Evolutionary conservation across 1,140 invertebrate genomes (phyloP), one percentile per base, ranked within the genome.

Genomic region (Orius insidiosus): DNA sequence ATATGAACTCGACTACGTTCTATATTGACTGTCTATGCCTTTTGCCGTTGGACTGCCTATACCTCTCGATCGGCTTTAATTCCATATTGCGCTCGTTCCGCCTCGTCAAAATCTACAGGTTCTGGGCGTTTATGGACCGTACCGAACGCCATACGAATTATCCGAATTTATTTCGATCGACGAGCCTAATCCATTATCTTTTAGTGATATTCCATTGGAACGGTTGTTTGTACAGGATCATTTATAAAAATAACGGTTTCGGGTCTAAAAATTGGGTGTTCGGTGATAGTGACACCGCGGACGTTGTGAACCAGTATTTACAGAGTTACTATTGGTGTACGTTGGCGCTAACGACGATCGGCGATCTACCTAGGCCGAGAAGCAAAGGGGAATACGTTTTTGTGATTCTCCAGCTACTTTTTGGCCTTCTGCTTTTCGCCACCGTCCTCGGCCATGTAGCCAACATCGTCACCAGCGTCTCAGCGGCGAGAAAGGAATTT

Each of bases 201-300:
- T 71, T 97, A 67, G 89, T 94, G 65, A 92, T 96, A 65, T 97
- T 97, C 70, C 94, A 98, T 72, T 98, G 93, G 93, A 98, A 98
- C 67, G 90, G 93, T 54, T 97, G 93, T 71, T 71, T 97, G 59
- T 94, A 90, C 69, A 85, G 94, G 71, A 84, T 94, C 62, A 87
- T 95, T 59, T 80, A 85, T 71, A 88, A 88, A 68, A 89, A 89
- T 67, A 81, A 88, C 65, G 86, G 84, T 52, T 92, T 92, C 63
- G 86, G 85, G 54, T 85, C 81, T 61, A 78, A 80, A 60, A 85
- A 87, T 62, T 90, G 85, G 85, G 83, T 86, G 57, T 90, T 83
- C 63, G 75, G 73, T 58, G 81, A 84, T 56, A 76, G 77, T 38
- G 78, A 85, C 58, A 78, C 76, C 52, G 74, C 76, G 36, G 87